Base-by-base conservation (phyloP, 2,888 invertebrate genomes). In the Eustalomyia histrio region DNA sequence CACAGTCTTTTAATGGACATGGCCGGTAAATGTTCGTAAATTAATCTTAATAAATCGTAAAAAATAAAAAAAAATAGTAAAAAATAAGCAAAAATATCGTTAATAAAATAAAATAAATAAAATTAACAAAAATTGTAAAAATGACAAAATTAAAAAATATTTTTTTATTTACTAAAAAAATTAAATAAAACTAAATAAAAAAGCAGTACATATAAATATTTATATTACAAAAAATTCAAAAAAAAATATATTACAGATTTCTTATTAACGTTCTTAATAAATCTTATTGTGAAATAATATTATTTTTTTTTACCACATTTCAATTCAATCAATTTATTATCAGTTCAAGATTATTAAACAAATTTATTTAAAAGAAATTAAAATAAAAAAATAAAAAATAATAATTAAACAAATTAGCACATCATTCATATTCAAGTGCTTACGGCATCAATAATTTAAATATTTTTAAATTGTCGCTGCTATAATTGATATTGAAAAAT, bases 1-100 rank as follows among this genome's bases (percentile, higher is more conserved):
- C 83, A 83, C 84, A 85, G 84, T 84, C 84, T 61, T 72, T 71
- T 64, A 81, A 71, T 71, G 84, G 69, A 79, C 83, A 83, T 67
- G 80, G 71, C 69, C 82, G 76, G 76, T 72, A 68, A 64, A 74
- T 67, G 83, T 80, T 74, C 75, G 33, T 58, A 58, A 53, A 79
- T 18, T 39, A 29, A 14, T n/a, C 29, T 57, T 69, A 47, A 60
- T n/a, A 33, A 29, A 55, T 61, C 60, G 50, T 52, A 17, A 16
- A 63, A 29, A 16, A 43, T 43, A 8, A 39, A 39, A 10, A 16
- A 24, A 29, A 16, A 47, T 50, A 57, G 17, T 16, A 9, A 35
- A 50, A 53, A 53, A 17, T 14, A 52, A 61, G 63, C 55, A 76
- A 65, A 0, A n/a, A 29, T 6, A 29, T 29, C 29, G 10, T 47